Evolutionary conservation across 1,140 invertebrate genomes (phyloP).

Genomic region (Octopus sinensis): DNA sequence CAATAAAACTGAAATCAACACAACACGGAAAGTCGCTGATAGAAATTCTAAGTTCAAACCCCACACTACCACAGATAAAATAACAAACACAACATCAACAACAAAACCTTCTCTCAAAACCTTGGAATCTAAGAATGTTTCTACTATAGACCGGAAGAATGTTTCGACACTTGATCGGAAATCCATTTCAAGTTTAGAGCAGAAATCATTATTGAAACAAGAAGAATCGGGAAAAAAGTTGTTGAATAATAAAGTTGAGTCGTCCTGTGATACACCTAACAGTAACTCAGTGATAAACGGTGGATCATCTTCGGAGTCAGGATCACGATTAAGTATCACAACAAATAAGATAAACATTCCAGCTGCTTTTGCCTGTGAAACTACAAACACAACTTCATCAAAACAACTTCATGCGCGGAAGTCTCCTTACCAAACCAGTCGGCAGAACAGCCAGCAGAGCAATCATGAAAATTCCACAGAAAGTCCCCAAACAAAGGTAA

Average conservation of each 20-base stretch:
- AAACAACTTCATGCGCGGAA: background rate
- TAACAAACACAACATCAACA: background rate
- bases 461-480: background rate
- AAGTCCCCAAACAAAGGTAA: background rate
- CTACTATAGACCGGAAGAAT: background rate
- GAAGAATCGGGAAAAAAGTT: background rate
- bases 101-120: background rate
- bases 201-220: too few relatives aligned
- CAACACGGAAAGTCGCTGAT: background rate
- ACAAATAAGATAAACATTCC: background rate
- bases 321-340: background rate
- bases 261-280: background rate
- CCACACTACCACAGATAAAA: background rate
- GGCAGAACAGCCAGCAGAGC: background rate
- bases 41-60: background rate
- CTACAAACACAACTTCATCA: background rate
- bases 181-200: background rate
- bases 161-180: background rate
- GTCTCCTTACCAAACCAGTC: background rate
- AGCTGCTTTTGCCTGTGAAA: background rate
- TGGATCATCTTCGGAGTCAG: background rate
- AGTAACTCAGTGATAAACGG: background rate
- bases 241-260: background rate
- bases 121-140: too few relatives aligned
- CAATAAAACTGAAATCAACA: conserved; percentile 3